These are phyloP conservation scores for Hemibagrus guttatus DNA, from an alignment of 2,797 vertebrate species.

Conservation along the genomic window DNA sequence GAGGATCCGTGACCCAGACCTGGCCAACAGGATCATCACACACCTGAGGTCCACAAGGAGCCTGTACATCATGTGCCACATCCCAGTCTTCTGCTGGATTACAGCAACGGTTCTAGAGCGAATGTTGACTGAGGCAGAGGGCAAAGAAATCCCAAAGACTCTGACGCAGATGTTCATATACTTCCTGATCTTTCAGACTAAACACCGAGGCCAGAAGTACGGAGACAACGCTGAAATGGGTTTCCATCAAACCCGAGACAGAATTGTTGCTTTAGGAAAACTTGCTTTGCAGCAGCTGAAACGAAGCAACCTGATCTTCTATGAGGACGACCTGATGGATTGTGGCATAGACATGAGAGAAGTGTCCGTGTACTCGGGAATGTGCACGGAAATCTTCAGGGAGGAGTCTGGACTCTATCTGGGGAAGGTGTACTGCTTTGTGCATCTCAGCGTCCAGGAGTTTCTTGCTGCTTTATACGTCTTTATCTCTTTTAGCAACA, in stretches of 20 bases:
- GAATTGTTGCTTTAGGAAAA: not conserved
- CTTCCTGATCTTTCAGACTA: not conserved
- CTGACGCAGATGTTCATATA: not conserved
- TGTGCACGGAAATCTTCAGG: not conserved
- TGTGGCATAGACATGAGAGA: constrained; percentile 51
- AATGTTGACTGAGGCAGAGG: not conserved
- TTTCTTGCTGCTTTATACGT: not conserved
- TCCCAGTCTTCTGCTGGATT: constrained; percentile 64
- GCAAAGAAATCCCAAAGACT: not conserved
- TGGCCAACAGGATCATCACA: not conserved
- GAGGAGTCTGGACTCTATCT: not conserved
- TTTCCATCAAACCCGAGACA: not conserved
- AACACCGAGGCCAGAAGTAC: not conserved
- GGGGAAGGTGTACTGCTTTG: not conserved
- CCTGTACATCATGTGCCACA: constrained; percentile 63
- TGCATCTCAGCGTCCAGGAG: constrained; percentile 10
- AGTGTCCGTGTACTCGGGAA: not conserved
- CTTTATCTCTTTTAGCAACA: not conserved
- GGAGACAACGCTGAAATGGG: not conserved
- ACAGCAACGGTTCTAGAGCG: constrained; percentile 2
- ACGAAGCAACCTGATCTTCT: constrained; percentile 5
- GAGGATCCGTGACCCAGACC: not conserved
- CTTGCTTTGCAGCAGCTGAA: not conserved
- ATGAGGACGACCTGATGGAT: not conserved
- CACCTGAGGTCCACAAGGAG: constrained; percentile 36